These are phyloP conservation scores for Grapholita molesta DNA, from an alignment of 1,140 invertebrate genomes.

Conservation along the genomic window DNA sequence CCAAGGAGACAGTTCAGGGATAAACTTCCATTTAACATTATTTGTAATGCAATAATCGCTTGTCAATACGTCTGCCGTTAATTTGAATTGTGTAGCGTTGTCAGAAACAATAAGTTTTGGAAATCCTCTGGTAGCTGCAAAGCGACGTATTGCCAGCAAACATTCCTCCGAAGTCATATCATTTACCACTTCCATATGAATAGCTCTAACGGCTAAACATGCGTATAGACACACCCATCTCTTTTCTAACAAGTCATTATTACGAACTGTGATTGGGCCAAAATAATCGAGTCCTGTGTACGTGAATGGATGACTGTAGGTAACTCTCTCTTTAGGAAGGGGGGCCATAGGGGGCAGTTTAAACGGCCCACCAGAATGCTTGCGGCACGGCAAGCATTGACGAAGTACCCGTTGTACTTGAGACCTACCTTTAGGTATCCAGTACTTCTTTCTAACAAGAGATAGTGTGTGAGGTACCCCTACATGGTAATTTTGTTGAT, in stretches of 20 bases:
- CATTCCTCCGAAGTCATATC: slow-evolving; percentile 39
- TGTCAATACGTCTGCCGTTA: slow-evolving; percentile 12
- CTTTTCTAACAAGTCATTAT: slow-evolving; percentile 27
- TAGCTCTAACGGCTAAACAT: slow-evolving; percentile 36
- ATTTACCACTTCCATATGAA: slow-evolving; percentile 46
- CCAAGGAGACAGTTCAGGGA: slow-evolving; percentile 21
- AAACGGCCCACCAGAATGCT: slow-evolving; percentile 33
- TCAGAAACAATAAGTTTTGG: slow-evolving; percentile 20
- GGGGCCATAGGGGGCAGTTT: slow-evolving; percentile 27
- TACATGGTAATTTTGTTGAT: slow-evolving; percentile 26
- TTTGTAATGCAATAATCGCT: not conserved
- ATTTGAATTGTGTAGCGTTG: slow-evolving; percentile 18
- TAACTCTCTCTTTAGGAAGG: slow-evolving; percentile 23
- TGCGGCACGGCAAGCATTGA: too few relatives aligned
- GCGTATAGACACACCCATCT: slow-evolving; percentile 42
- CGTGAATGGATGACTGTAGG: not conserved
- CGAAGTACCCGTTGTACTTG: too few relatives aligned
- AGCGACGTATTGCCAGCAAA: slow-evolving; percentile 37
- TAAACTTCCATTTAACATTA: slow-evolving; percentile 18
- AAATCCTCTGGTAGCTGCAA: slow-evolving; percentile 37
- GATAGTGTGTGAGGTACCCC: slow-evolving; percentile 26
- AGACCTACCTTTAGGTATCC: slow-evolving; percentile 27
- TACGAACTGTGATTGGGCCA: not conserved
- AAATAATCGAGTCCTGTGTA: slow-evolving; percentile 18
- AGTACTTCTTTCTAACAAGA: slow-evolving; percentile 26